A percentile compares a stretch with the other conserved stretches of the same genome.
Evolutionary conservation across 2,113 vertebrate species (phyloP).

Genomic region (Progne subis): DNA sequence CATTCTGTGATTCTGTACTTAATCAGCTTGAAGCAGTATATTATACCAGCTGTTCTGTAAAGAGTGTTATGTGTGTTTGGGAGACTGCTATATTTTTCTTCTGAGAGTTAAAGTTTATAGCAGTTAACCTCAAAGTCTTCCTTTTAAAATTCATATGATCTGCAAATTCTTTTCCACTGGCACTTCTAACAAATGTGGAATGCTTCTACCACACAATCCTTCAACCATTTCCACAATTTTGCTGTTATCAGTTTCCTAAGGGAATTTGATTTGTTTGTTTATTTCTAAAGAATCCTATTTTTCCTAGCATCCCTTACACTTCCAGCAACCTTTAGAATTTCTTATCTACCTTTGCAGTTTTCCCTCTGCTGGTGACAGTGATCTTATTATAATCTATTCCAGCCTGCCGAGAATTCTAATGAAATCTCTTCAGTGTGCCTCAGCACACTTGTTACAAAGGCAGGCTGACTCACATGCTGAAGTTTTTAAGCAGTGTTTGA

Average conservation of each 20-base stretch:
- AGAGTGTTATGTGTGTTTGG: neutral
- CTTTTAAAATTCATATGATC: neutral
- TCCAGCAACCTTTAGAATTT: constrained; percentile 21
- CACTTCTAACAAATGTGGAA: neutral
- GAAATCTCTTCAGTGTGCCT: neutral
- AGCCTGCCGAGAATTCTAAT: constrained; percentile 31
- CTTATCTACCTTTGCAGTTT: constrained; percentile 52
- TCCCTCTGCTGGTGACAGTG: neutral
- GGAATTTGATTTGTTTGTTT: constrained; percentile 6
- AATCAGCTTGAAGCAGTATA: neutral
- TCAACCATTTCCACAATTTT: neutral
- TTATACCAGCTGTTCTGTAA: neutral
- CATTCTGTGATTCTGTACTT: neutral
- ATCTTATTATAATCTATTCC: constrained; percentile 52
- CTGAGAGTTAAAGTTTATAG: neutral
- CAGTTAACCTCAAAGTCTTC: neutral
- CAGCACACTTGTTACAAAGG: neutral
- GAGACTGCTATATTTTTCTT: neutral
- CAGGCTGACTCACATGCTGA: neutral
- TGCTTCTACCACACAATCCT: neutral
- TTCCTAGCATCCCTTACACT: neutral
- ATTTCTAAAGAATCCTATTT: neutral
- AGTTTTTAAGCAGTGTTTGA: neutral
- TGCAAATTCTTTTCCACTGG: neutral
- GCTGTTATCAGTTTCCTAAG: neutral